Evolutionary conservation across 2,888 invertebrate genomes (phyloP).

Genomic region (Orchestes rusci): DNA sequence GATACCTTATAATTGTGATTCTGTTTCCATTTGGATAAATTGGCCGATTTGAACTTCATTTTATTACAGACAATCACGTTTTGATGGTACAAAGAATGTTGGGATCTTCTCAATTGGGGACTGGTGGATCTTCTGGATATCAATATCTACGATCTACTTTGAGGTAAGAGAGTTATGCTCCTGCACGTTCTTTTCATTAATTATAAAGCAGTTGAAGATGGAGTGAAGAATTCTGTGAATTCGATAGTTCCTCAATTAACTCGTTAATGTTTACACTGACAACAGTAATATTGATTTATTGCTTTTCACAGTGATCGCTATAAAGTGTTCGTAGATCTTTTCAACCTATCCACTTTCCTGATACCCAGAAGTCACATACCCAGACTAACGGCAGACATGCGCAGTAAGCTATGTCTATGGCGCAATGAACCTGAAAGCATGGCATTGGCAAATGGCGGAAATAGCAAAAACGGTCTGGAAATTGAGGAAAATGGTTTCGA

Average conservation of each 20-base stretch:
- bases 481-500: slow-evolving; percentile 18
- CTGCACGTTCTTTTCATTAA: too few relatives aligned
- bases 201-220: too few relatives aligned
- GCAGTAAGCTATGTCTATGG: slow-evolving; percentile 61
- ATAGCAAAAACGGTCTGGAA: slow-evolving; percentile 14
- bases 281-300: not conserved
- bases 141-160: slow-evolving; percentile 94
- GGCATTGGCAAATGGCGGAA: slow-evolving; percentile 7
- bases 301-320: slow-evolving; percentile 98
- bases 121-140: slow-evolving; percentile 97
- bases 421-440: too few relatives aligned
- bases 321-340: slow-evolving; percentile 95
- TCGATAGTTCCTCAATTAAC: too few relatives aligned
- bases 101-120: slow-evolving; percentile 91
- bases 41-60: too few relatives aligned
- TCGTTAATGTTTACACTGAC: not conserved
- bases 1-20: too few relatives aligned
- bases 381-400: slow-evolving; percentile 76
- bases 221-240: too few relatives aligned
- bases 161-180: slow-evolving; percentile 54
- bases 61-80: slow-evolving; percentile 85
- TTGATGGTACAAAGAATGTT: slow-evolving; percentile 99
- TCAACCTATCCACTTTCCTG: slow-evolving; percentile 94
- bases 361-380: slow-evolving; percentile 90
- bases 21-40: not conserved